Evolutionary conservation across 1,140 invertebrate genomes (phyloP), one percentile per base, ranked within the genome.

Genomic region (Drosophila biarmipes): DNA sequence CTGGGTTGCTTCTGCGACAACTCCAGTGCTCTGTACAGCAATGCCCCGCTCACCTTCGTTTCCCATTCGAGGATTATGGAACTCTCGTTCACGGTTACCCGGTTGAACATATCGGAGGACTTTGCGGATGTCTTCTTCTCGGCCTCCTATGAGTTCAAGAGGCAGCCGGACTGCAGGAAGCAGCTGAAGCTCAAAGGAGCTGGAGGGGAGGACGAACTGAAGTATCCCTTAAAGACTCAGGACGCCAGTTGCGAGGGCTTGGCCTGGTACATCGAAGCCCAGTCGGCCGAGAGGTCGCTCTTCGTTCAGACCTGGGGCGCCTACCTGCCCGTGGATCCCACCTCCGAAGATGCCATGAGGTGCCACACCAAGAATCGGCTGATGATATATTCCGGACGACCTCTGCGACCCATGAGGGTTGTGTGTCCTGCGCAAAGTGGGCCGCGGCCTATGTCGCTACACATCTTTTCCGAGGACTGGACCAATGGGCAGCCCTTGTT

Each of bases 381-480:
- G 67, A 93, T 94, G 72, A 93, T 95, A 27, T 95, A 96, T 91
- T 94, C 94, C 76, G 96, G 94, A 21, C 92, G 94, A 37, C 93
- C 94, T 1, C 90, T 94, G 14, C 93, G 95, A 78, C 91, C 96
- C n/a, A 91, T 96, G 54, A 94, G 95, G 54, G 95, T 95, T 3
- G 93, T 97, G 5, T 97, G 96, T 87, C 96, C 96, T 0, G 93
- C 95, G 0, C 94, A 94, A 63, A 94, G 94, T 4, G 95, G 95
- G 12, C 93, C 95, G 0, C 90, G 93, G 21, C 94, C 95, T 6
- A 94, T 94, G 46, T 94, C 95, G 1, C 93, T 97, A 40, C 95
- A 96, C 55, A 94, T 96, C 7, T 96, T 96, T 91, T 95, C 95
- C 2, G 95, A 96, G 80, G 95, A 96, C 77, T 96, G 95, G 95